A percentile compares a stretch with the other conserved stretches of the same genome.
phyloP scores from a whole-genome alignment of 2,113 vertebrate species.

The Hiodon alosoides region DNA sequence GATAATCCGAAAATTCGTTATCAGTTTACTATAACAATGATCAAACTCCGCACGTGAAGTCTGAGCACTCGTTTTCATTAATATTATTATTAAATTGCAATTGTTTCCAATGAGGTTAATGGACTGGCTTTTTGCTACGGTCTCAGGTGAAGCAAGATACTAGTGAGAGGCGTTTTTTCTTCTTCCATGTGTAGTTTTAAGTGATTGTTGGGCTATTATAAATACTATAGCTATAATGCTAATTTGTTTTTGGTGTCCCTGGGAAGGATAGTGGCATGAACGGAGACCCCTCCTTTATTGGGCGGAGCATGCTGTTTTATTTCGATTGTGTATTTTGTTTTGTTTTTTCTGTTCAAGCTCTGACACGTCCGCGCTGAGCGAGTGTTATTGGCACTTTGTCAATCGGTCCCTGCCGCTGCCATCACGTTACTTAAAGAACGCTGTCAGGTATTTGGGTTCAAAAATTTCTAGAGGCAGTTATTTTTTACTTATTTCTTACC shows the following conservation, averaged over 20 bases:
- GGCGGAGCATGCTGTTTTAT: conserved; percentile 35
- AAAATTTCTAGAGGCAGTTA: conserved; percentile 40
- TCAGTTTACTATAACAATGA: neutral
- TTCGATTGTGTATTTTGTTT: conserved; percentile 32
- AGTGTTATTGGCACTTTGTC: conserved; percentile 77
- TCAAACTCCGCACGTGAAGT: neutral
- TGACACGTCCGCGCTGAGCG: conserved; percentile 70
- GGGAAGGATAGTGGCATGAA: conserved; percentile 17
- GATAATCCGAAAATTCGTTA: conserved; percentile 3
- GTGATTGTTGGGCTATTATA: neutral
- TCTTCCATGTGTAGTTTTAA: neutral
- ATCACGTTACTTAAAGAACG: conserved; percentile 59
- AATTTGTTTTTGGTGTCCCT: conserved; percentile 14
- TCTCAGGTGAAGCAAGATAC: neutral
- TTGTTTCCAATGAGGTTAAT: conserved; percentile 3
- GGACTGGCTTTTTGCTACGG: conserved; percentile 3
- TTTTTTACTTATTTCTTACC: conserved; percentile 23
- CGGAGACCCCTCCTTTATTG: conserved; percentile 29
- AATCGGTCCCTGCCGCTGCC: conserved; percentile 71
- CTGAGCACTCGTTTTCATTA: neutral
- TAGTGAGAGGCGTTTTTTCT: neutral
- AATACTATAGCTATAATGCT: neutral
- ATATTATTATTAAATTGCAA: conserved; percentile 6
- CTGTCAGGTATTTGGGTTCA: conserved; percentile 56
- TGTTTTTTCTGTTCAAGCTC: conserved; percentile 53